Evolutionary conservation across 2,113 vertebrate species (phyloP).

Genomic region (Gracilinanus agilis): DNA sequence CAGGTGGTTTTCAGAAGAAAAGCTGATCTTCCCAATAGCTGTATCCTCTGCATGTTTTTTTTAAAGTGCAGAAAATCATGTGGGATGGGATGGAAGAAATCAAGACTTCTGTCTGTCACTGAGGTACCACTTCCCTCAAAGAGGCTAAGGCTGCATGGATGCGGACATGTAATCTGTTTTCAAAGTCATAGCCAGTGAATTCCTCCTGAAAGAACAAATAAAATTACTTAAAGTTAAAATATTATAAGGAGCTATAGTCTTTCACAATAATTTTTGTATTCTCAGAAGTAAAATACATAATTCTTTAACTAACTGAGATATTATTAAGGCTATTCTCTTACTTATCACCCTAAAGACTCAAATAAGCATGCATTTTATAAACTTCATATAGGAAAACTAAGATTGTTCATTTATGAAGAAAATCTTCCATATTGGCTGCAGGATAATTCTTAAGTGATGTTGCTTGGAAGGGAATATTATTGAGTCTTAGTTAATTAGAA

Average conservation of each 20-base stretch:
- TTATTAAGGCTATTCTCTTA: not conserved
- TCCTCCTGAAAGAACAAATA: constrained; percentile 89
- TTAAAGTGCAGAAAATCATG: constrained; percentile 84
- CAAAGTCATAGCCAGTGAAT: constrained; percentile 97
- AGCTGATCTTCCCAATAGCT: constrained; percentile 78
- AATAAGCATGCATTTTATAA: not conserved
- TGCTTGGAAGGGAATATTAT: not conserved
- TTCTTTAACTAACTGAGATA: not conserved
- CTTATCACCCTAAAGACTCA: constrained; percentile 22
- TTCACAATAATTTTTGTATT: too few relatives aligned
- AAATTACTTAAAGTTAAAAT: not conserved
- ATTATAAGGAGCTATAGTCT: accelerated
- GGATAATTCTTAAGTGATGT: not conserved
- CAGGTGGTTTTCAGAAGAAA: constrained; percentile 82
- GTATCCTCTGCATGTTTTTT: constrained; percentile 79
- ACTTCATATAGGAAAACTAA: not conserved
- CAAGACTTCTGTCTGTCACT: constrained; percentile 84
- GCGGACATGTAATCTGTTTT: constrained; percentile 97
- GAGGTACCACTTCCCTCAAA: constrained; percentile 94
- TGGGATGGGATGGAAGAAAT: constrained; percentile 62
- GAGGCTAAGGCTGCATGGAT: constrained; percentile 97
- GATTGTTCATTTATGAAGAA: not conserved
- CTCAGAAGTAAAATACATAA: not conserved
- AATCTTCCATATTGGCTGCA: not conserved
- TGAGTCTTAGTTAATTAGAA: constrained; percentile 6